Evolutionary conservation across 1,140 invertebrate genomes (phyloP), one percentile per base, ranked within the genome.

Genomic region (Brachionus manjavacas): DNA sequence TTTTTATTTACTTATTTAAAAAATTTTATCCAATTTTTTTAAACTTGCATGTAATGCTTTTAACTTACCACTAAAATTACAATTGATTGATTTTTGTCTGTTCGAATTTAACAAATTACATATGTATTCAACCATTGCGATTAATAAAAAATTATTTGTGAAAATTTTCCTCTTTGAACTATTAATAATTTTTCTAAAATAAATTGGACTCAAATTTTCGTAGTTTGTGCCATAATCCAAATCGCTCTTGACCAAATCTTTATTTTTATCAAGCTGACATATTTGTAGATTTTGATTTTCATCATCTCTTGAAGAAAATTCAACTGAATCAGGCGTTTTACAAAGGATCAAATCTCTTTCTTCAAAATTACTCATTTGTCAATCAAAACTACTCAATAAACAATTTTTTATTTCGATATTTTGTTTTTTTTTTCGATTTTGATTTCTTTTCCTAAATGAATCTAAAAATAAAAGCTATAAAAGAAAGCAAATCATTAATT

Each of bases 111-210:
- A 25, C 23, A 64, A 60, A 64, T 46, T 64, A 28, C 79, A 81
- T 64, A 81, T 43, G 28, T 35, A 81, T 68, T 81, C 79, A 23
- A 81, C 20, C 60, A 81, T 31, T 6, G 52, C 35, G 20, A 81
- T 43, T 9, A 43, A 23, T 43, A 81, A 64, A 64, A 81, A 41
- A 14, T 81, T 25, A 64, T 81, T 31, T 4, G 41, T 16, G 3
- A 41, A 25, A 66, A 46, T 43, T 46, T 81, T 81, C 23, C 28
- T 60, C 31, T 68, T 81, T 7, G 49, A 31, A 52, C 16, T 9
- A 41, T 60, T 80, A 2, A 49, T 8, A 80, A 60, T 80, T 31
- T n/a, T 80, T 9, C 39, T 80, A 35, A 80, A 55, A 4, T 16
- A 80, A 14, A 14, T 80, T 80, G 43, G 68, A 41, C 31, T 35